Base-by-base conservation (phyloP, 2,888 invertebrate genomes). In the Sussaba pulchella region DNA sequence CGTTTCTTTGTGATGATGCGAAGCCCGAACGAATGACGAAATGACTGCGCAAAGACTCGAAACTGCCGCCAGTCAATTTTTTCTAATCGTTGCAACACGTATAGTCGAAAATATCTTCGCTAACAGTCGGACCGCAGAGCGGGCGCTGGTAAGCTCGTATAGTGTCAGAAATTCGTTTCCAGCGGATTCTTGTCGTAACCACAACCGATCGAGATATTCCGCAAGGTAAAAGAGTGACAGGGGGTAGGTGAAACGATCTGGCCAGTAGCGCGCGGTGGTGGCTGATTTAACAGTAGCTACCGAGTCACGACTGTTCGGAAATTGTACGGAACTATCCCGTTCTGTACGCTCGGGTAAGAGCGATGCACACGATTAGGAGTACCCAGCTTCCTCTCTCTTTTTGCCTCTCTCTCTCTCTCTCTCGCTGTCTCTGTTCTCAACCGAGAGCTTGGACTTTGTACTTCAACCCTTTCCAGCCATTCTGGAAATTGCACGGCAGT, bases 401-500 rank as follows among this genome's bases (percentile, higher is more conserved):
- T 6, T 31, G 4, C 6, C 31, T 31, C 31, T 31, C 31, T 31
- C 31, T 31, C 31, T 31, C 31, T 31, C 31, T 31, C 31, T 31
- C 31, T 31, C 78, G 73, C 59, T 47, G 69, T 69, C 78, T 69
- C 63, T 67, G 64, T 45, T 41, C 66, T 73, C 54, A 45, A 39
- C 26, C 59, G 57, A n/a, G n/a, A 39, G 72, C 41, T 59, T 52
- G 21, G 74, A 75, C 73, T 77, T 74, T 74, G n/a, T 50, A 31
- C 69, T 71, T 24, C 26, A 66, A 70, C 70, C 73, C 39, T 43
- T 61, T 36, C 64, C 73, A 74, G 73, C 81, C 70, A 64, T 73
- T 74, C 64, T 50, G 54, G 81, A 75, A 84, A 83, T 85, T 82
- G 77, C 84, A 71, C 75, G 14, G 77, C 78, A 80, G 79, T 80